These are phyloP conservation scores for Dolichallabes microphthalmus DNA, from an alignment of 2,113 vertebrate genomes.

Conservation along the genomic window DNA sequence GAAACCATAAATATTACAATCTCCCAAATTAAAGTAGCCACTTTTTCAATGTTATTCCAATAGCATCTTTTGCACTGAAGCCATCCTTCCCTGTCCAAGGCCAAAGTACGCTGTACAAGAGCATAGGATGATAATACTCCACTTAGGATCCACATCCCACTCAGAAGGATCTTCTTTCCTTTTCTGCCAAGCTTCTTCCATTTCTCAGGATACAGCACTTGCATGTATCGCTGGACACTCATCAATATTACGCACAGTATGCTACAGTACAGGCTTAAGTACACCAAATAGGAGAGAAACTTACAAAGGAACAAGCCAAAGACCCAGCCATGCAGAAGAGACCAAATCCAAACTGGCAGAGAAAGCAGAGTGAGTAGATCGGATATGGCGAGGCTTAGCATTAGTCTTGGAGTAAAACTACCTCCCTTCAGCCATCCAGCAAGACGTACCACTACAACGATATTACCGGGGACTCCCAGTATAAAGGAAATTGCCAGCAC, in stretches of 20 bases:
- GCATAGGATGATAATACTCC: constrained; percentile 56
- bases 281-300: constrained; percentile 62
- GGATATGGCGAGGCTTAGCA: constrained; percentile 71
- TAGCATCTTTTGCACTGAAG: constrained; percentile 32
- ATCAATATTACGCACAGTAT: constrained; percentile 69
- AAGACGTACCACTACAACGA: no score
- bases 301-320: constrained; percentile 64
- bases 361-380: constrained; percentile 69
- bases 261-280: constrained; percentile 70
- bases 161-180: constrained; percentile 54
- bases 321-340: constrained; percentile 63
- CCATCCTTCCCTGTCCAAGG: fast-evolving
- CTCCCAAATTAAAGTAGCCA: constrained; percentile 59
- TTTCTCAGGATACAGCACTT: constrained; percentile 66
- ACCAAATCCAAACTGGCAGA: constrained; percentile 71
- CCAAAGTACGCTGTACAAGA: constrained; percentile 58
- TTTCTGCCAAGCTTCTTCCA: constrained; percentile 56
- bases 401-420: constrained; percentile 63
- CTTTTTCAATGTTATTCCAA: constrained; percentile 43
- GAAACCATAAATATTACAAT: constrained; percentile 67
- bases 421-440: no score
- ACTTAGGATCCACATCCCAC: constrained; percentile 51
- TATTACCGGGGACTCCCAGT: no score
- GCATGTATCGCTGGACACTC: constrained; percentile 69
- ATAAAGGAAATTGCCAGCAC: no score